Base-by-base conservation (phyloP, 2,113 vertebrate species). In the Sceloporus tristichus region DNA sequence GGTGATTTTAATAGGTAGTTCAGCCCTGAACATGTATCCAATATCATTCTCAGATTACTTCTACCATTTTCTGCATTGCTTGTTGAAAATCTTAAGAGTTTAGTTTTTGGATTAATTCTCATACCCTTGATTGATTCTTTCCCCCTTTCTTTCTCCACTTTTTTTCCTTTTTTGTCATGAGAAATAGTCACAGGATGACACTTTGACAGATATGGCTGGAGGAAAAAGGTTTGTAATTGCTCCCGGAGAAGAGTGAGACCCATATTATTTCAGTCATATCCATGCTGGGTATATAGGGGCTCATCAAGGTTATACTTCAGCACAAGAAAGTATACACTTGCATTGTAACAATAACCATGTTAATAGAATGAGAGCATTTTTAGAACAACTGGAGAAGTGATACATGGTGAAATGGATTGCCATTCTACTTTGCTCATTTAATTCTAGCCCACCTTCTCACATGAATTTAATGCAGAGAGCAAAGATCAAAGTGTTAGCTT, bases 401-500 rank as follows among this genome's bases (percentile, higher is more conserved):
- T 93, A 90, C 85, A 86, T 34, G 91, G 89, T 89, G 90, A 90
- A 91, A 79, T 29, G 42, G 48, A 91, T 84, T 4, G 87, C 0
- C 74, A 91, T 89, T 53, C 48, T 34, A 25, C 42, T 38, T 76
- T 21, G 21, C 62, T 54, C 76, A 83, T 66, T 48, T 66, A 77
- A 53, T 77, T 53, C 70, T 66, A 54, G 65, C 68, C 53, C 62
- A 25, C 21, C n/a, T 48, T 87, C 85, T 90, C 1, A 4, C 18
- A 70, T 42, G 34, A 79, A 84, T 79, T 90, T 91, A 92, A 92
- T 77, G 9, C 38, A 71, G 87, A 65, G 54, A 90, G 29, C 81
- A 92, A 87, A 91, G 88, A 93, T 89, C 88, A 88, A 89, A 86
- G 71, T 56, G 14, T 91, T 91, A 83, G 87, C 80, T 91, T 79